These are phyloP conservation scores for Hydractinia symbiolongicarpus DNA, from an alignment of 30 jellyfish, hydroid and myxozoan species.

Conservation along the genomic window DNA sequence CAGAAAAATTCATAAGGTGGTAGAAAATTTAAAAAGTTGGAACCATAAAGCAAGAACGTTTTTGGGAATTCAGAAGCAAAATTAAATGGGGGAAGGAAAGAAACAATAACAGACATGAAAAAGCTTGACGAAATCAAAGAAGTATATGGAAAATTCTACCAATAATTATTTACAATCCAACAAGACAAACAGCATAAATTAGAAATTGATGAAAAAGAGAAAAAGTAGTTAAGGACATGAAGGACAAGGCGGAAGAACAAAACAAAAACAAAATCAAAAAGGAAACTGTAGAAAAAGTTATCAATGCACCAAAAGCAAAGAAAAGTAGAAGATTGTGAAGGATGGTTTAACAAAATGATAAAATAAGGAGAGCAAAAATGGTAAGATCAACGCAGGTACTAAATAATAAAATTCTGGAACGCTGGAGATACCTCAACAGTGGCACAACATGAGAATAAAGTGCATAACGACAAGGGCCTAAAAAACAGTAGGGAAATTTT, in stretches of 20 bases:
- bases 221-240: not conserved
- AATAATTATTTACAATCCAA: not conserved
- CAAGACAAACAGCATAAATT: not conserved
- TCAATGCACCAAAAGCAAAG: not conserved
- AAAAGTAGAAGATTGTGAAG: not conserved
- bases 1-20: not conserved
- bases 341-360: not conserved
- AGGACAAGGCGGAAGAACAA: not conserved
- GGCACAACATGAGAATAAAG: too few relatives aligned
- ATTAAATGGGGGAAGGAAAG: not conserved
- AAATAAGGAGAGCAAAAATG: not conserved
- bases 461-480: too few relatives aligned
- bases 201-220: not conserved
- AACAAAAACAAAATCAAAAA: not conserved
- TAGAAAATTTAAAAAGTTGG: not conserved
- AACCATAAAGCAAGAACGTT: not conserved
- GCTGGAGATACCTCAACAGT: too few relatives aligned
- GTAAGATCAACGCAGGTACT: not conserved
- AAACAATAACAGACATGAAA: not conserved
- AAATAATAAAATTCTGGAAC: too few relatives aligned
- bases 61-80: not conserved
- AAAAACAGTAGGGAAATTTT: too few relatives aligned
- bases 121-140: not conserved
- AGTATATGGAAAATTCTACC: not conserved
- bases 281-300: not conserved